A percentile compares a stretch with the other conserved stretches of the same genome.
Conservation (phyloP, 2,888 invertebrate species). For the Drosophila atripex region DNA sequence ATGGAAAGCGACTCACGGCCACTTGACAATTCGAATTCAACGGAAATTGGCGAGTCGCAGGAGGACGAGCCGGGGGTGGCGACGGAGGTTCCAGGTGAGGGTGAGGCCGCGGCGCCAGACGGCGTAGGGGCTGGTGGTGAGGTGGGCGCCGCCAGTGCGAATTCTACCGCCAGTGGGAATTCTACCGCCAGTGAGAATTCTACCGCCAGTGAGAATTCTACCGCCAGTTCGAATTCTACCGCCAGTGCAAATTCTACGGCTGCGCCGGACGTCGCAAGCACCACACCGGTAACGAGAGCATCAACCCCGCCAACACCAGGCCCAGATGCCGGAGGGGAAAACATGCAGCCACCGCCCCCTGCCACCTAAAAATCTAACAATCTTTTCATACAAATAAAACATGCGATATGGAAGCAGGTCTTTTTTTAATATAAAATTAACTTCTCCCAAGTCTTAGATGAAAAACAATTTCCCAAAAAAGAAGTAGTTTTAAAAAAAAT, state of each 20-base stretch:
- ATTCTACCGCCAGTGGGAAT: not conserved
- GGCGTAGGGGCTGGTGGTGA: too few relatives aligned
- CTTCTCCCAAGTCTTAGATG: not conserved
- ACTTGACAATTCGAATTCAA: conserved; percentile 56
- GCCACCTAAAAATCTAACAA: conserved; percentile 1
- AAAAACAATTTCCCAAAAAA: not conserved
- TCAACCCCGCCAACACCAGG: not conserved
- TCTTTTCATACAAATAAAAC: conserved; percentile 10
- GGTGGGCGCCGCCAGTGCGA: not conserved
- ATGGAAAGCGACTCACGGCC: conserved; percentile 64
- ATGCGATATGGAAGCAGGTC: not conserved
- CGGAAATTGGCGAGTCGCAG: conserved; percentile 42
- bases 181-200: not conserved
- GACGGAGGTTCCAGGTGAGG: not conserved
- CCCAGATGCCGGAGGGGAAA: not conserved
- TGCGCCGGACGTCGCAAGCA: not conserved
- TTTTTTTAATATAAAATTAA: conserved; percentile 3
- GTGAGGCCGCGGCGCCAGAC: not conserved
- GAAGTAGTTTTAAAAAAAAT: not conserved
- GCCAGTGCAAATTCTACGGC: not conserved
- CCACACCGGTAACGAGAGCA: not conserved
- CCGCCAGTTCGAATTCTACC: not conserved
- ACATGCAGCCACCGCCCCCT: not conserved
- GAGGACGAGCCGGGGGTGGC: not conserved
- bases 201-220: not conserved